Evolutionary conservation across 2,797 vertebrate genomes (phyloP), one percentile per base, ranked within the genome.

Genomic region (Myotis myotis): DNA sequence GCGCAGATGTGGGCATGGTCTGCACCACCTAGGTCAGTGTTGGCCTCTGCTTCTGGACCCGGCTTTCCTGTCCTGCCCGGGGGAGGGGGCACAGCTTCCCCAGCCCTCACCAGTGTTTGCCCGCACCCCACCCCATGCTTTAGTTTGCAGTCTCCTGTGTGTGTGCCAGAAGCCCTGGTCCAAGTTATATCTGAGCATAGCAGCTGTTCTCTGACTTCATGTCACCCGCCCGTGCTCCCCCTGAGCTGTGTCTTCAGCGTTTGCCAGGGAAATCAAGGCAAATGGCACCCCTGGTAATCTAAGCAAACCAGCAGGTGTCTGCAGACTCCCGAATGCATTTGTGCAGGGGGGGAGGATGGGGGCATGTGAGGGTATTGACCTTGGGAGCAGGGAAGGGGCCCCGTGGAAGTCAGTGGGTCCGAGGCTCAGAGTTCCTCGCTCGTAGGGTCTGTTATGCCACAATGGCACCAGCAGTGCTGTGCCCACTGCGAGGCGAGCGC

Each of bases 101-200:
- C 11, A 38, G 49, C 25, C 3, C 10, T 15, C 0, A 5, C 5
- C 6, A 15, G 68, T 64, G 23, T 62, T 51, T 3, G 1, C 20
- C 47, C 1, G n/a, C 8, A 8, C 33, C 12, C 30, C 0, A 4
- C 36, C 30, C 25, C 4, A 0, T 4, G 3, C 22, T 41, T 86
- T 19, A 38, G 12, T 68, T n/a, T 79, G 57, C 22, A 38, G 76
- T 49, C 44, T 44, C 9, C 8, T 8, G 22, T 23, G 19, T 30
- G 51, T 44, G 10, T 55, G n/a, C 57, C 68, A 20, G 80, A 91
- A 72, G 71, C 9, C 0, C 51, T 66, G 72, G 80, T 38, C 9
- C 1, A 6, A 66, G 74, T 71, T 55, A 22, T 1, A 13, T 30
- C 8, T 78, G 68, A 51, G 28, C 55, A 8, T 6, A 44, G 47